phyloP scores from a whole-genome alignment of 2,888 invertebrate species.

The Elaeidobius kamerunicus region DNA sequence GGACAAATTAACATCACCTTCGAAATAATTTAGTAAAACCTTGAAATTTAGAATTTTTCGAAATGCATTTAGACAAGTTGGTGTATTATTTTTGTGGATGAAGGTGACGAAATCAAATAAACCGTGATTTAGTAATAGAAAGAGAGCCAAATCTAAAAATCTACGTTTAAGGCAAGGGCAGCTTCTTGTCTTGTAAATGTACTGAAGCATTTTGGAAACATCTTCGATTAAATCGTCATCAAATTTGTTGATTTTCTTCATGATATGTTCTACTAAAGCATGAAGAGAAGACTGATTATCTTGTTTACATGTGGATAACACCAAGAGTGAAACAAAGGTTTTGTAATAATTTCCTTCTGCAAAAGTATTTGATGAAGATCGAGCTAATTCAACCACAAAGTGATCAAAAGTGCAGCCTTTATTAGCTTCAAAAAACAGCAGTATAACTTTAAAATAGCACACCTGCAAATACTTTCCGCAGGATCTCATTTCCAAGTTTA shows the following conservation, averaged over 20 bases:
- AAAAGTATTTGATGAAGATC: too few relatives aligned
- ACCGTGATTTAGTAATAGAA: constrained; percentile 32
- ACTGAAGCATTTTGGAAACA: constrained; percentile 19
- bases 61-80: constrained; percentile 26
- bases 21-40: constrained; percentile 31
- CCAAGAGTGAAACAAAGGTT: constrained; percentile 33
- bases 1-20: constrained; percentile 26
- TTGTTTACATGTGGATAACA: constrained; percentile 24
- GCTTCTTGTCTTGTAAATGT: constrained; percentile 30
- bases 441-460: constrained; percentile 36
- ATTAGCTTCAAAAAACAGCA: constrained; percentile 20
- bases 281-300: constrained; percentile 24
- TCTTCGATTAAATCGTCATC: constrained; percentile 32
- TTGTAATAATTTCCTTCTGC: constrained; percentile 36
- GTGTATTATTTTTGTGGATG: not conserved
- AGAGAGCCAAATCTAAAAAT: constrained; percentile 35
- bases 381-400: too few relatives aligned
- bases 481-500: constrained; percentile 19
- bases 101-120: constrained; percentile 14
- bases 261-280: constrained; percentile 12
- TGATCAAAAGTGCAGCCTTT: not conserved
- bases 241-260: constrained; percentile 21
- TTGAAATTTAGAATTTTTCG: constrained; percentile 30
- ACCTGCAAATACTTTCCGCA: constrained; percentile 30
- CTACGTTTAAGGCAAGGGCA: constrained; percentile 20